Evolutionary conservation across 2,797 vertebrate species (phyloP), one percentile per base, ranked within the genome.

Genomic region (Poliocrania exsul): DNA sequence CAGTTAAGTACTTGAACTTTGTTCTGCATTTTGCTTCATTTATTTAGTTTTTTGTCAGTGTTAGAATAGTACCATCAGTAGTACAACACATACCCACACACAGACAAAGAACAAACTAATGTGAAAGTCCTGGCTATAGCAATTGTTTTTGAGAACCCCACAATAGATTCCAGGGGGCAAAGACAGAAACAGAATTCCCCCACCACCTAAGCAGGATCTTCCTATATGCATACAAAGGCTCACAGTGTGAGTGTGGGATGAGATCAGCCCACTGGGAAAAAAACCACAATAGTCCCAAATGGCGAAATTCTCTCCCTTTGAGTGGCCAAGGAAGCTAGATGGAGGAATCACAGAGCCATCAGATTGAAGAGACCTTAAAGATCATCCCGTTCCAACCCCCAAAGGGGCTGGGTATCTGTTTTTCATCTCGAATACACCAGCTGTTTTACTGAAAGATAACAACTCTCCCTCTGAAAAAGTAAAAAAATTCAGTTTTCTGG

Each of bases 261-360:
- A 78, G 25, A 80, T 47, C 67, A 80, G 29, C 7, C 51, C 44
- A 51, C 31, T 4, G 7, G 6, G 12, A 11, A 74, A 81, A 60
- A 28, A 31, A n/a, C n/a, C n/a, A 19, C 0, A 0, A 29, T 17
- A 61, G 20, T 50, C 19, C 28, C 16, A 51, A 53, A 44, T 20
- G 16, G 40, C 21, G 56, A 31, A 51, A 49, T 60, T 60, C 12
- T 61, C 37, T 78, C 23, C 14, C 12, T 44, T 74, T 3, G 2
- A 7, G 19, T 31, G 25, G 11, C 20, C 28, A 46, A 58, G 24
- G 14, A 86, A 46, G 47, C 16, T 11, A 49, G 10, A 73, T 11
- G 8, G 16, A 86, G 19, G 21, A 83, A 31, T 29, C 15, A 47
- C 2, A 78, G 50, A 88, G 69, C 18, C 9, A 40, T 4, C 51